Evolutionary conservation across 2,113 vertebrate genomes (phyloP), one percentile per base, ranked within the genome.

Genomic region (Myrmecophaga tridactyla): DNA sequence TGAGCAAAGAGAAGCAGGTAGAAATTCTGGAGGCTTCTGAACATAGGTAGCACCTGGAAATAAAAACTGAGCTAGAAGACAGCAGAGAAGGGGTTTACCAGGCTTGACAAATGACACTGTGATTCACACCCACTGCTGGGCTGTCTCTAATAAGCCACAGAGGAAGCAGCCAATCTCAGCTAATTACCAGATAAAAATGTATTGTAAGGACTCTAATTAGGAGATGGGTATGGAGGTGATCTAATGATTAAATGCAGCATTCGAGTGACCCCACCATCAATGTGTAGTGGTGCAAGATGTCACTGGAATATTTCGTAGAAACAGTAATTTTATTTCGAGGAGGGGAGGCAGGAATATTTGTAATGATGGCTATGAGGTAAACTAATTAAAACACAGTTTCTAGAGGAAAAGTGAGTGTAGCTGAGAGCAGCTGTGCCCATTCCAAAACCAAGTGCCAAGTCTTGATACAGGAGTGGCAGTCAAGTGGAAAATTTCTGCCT

Each of bases 121-220:
- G 98, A 98, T 98, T 99, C 99, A 98, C 99, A 98, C 98, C 99
- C 99, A 99, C 99, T 98, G 98, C 99, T 99, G 98, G 98, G 99
- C 98, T 97, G 98, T 98, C 97, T 98, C 98, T 99, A 99, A 99
- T 98, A 99, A 99, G 98, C 98, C 98, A 98, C 98, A 98, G 99
- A 99, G 98, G 99, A 99, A 99, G 99, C 98, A 98, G 99, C 98
- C 99, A 99, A 99, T 99, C 99, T 99, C 98, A 98, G 99, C 99
- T 99, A 99, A 99, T 99, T 99, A 99, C 98, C 98, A 99, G 98
- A 98, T 99, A 98, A 98, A 99, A 99, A 99, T 99, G 99, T 99
- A 99, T 99, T 99, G 99, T 99, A 99, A 99, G 98, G 98, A 99
- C 98, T 99, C 99, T 99, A 99, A 99, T 99, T 99, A 99, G 99